Evolutionary conservation across 1,140 invertebrate genomes (phyloP), one percentile per base, ranked within the genome.

Genomic region (Paralvinella palmiformis): DNA sequence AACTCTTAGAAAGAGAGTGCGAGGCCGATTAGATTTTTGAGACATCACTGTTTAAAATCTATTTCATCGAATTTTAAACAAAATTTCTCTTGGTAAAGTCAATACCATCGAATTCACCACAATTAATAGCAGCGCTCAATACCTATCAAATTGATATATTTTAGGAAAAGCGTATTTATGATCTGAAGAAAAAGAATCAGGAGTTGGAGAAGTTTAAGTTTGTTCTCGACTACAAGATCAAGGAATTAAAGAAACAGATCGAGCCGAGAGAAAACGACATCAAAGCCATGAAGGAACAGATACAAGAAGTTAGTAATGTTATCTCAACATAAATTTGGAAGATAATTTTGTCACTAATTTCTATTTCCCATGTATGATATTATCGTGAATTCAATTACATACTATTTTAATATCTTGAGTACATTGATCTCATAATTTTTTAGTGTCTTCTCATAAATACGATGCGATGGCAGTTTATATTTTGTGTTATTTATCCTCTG

Each of bases 191-290:
- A 57, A 91, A 88, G 72, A 94, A 92, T 72, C 87, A 91, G 72
- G 91, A 94, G 76, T 74, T 94, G 61, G 91, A 94, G 72, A 95
- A 94, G 74, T 91, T 89, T 70, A 93, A 91, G 75, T 92, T 91
- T 78, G 89, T 94, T 15, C 78, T 94, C 20, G 90, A 92, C 71
- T 91, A 92, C 72, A 93, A 92, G 79, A 91, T 94, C 35, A 86
- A 87, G 44, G 91, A 94, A 75, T 74, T 93, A 10, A 90, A 91
- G 74, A 86, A 86, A 78, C 87, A 92, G 80, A 90, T 94, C 70
- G 88, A 92, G 72, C 90, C 90, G 0, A 84, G 88, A 65, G 90
- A 93, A 69, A 76, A 77, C 58, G 79, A 83, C 59, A 93, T 94
- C 50, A 86, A 87, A 72, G 87, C 88, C 50, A 87, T 91, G 78